Conservation (phyloP, 1,140 invertebrate genomes). For the Saccostrea glomerata region DNA sequence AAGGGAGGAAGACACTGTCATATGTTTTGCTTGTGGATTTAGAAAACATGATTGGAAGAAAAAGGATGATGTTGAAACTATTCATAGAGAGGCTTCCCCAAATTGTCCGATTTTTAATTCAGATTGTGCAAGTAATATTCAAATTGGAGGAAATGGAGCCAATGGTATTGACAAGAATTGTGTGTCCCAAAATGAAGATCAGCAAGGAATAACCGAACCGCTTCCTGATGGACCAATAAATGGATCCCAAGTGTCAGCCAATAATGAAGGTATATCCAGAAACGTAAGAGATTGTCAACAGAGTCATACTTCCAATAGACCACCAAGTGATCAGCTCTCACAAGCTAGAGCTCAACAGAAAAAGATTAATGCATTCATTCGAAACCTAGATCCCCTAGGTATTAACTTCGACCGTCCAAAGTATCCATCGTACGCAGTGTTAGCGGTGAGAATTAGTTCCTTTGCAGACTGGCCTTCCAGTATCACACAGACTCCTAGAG, state of each 20-base stretch:
- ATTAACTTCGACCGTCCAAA: slow-evolving; percentile 38
- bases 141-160: neutral
- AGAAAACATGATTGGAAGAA: slow-evolving; percentile 17
- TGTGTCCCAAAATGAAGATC: neutral
- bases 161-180: neutral
- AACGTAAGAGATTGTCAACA: neutral
- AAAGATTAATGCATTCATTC: neutral
- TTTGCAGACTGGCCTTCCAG: slow-evolving; percentile 38
- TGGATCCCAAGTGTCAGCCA: neutral
- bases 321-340: neutral
- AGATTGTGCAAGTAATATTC: neutral
- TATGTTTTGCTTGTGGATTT: slow-evolving; percentile 46
- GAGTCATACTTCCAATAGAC: neutral
- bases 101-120: slow-evolving; percentile 7
- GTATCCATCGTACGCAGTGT: slow-evolving; percentile 17
- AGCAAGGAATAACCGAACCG: neutral
- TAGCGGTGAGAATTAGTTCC: slow-evolving; percentile 38
- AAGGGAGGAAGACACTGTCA: neutral
- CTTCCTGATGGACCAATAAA: neutral
- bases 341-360: neutral
- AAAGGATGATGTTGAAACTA: slow-evolving; percentile 25
- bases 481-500: slow-evolving; percentile 16
- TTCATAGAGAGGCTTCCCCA: slow-evolving; percentile 37
- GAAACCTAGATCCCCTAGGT: neutral
- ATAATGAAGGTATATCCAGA: neutral